These are phyloP conservation scores for Phragmatobia fuliginosa DNA, from an alignment of 2,888 invertebrate species.

Conservation along the genomic window DNA sequence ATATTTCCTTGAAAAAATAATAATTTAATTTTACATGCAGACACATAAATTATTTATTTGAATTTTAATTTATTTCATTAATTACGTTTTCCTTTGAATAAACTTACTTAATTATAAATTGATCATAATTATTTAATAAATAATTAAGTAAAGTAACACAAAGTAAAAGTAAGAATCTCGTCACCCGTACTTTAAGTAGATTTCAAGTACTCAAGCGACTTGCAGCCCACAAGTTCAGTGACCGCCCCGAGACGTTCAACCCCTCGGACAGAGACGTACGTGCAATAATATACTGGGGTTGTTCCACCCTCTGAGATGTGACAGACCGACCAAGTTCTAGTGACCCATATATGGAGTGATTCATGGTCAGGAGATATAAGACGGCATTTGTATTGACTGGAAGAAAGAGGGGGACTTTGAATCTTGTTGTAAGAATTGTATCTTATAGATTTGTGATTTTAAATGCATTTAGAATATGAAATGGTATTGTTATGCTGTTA, in stretches of 20 bases:
- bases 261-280: constrained; percentile 16
- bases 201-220: background rate
- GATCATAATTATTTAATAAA: background rate
- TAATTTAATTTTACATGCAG: no score
- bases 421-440: background rate
- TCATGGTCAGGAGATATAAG: constrained; percentile 22
- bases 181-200: background rate
- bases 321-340: constrained; percentile 38
- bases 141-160: background rate
- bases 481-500: no score
- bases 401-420: background rate
- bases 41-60: no score
- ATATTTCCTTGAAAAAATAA: no score
- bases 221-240: constrained; percentile 11
- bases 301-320: constrained; percentile 26
- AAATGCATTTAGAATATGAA: background rate
- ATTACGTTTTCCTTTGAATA: background rate
- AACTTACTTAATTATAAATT: background rate
- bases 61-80: no score
- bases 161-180: background rate
- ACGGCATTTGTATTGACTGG: constrained; percentile 3
- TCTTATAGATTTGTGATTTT: background rate
- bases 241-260: constrained; percentile 20
- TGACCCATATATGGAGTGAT: constrained; percentile 39
- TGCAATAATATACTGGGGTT: constrained; percentile 20